Evolutionary conservation across 2,888 invertebrate genomes (phyloP).

Genomic region (Luffia ferchaultella): DNA sequence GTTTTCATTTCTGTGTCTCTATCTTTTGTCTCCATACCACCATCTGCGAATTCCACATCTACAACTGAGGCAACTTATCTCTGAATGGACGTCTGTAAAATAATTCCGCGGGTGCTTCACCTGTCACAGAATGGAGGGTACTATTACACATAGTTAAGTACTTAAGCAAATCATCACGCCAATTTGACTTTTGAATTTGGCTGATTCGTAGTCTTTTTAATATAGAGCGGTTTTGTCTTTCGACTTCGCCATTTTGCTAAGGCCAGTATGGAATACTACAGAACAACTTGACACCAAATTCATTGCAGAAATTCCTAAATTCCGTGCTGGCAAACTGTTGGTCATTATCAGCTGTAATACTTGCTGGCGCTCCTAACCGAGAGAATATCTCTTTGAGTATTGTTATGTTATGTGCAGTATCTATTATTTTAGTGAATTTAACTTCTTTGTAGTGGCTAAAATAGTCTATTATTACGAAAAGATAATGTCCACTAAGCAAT

Average conservation of each 20-base stretch:
- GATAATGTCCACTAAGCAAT: slow-evolving; percentile 4
- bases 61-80: background rate
- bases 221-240: background rate
- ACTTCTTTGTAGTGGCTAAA: slow-evolving; percentile 1
- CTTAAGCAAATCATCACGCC: background rate
- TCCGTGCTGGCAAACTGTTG: background rate
- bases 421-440: background rate
- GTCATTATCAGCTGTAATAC: background rate
- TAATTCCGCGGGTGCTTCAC: background rate
- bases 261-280: background rate
- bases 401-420: background rate
- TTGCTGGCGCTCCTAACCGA: background rate
- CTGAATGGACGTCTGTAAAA: background rate
- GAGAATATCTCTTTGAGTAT: background rate
- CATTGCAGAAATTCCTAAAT: background rate
- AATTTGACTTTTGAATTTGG: background rate
- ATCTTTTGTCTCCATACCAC: background rate
- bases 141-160: background rate
- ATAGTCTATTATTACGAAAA: slow-evolving; percentile 5
- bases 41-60: background rate
- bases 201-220: background rate
- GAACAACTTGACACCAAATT: background rate
- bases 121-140: background rate
- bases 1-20: background rate
- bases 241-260: slow-evolving; percentile 1